Evolutionary conservation across 1,140 invertebrate species (phyloP).

Genomic region (Prorops nasuta): DNA sequence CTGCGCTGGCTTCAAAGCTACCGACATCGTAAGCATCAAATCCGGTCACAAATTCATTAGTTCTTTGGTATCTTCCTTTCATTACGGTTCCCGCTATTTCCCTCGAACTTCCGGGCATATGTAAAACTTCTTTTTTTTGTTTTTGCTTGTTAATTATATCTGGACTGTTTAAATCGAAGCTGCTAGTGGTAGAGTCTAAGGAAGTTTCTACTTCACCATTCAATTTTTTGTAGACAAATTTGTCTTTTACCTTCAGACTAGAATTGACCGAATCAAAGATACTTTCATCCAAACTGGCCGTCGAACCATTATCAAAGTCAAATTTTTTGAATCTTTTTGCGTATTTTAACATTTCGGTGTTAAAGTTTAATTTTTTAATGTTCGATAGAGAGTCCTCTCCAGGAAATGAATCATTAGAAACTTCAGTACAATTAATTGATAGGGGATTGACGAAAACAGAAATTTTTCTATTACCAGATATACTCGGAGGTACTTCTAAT

Average conservation of each 20-base stretch:
- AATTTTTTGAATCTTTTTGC: slow-evolving; percentile 50
- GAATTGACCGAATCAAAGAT: slow-evolving; percentile 44
- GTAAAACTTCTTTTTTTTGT: slow-evolving; percentile 36
- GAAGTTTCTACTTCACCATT: slow-evolving; percentile 47
- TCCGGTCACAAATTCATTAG: slow-evolving; percentile 41
- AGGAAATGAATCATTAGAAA: slow-evolving; percentile 43
- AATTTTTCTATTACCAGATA: slow-evolving; percentile 55
- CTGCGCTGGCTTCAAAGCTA: slow-evolving; percentile 43
- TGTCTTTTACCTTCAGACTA: slow-evolving; percentile 31
- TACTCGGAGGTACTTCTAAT: slow-evolving; percentile 58
- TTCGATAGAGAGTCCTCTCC: slow-evolving; percentile 35
- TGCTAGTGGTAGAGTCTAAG: slow-evolving; percentile 49
- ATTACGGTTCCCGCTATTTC: slow-evolving; percentile 50
- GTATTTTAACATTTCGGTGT: slow-evolving; percentile 42
- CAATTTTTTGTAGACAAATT: slow-evolving; percentile 33
- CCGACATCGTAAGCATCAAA: slow-evolving; percentile 45
- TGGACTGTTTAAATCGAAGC: slow-evolving; percentile 49
- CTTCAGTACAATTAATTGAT: slow-evolving; percentile 45
- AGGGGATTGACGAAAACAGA: slow-evolving; percentile 61
- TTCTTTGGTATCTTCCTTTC: slow-evolving; percentile 50
- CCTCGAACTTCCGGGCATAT: slow-evolving; percentile 39
- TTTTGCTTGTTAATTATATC: slow-evolving; percentile 34
- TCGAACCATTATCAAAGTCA: slow-evolving; percentile 42
- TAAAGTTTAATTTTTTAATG: slow-evolving; percentile 30
- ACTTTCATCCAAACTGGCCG: slow-evolving; percentile 48